Evolutionary conservation across 2,888 invertebrate species (phyloP).

Genomic region (Actias luna): DNA sequence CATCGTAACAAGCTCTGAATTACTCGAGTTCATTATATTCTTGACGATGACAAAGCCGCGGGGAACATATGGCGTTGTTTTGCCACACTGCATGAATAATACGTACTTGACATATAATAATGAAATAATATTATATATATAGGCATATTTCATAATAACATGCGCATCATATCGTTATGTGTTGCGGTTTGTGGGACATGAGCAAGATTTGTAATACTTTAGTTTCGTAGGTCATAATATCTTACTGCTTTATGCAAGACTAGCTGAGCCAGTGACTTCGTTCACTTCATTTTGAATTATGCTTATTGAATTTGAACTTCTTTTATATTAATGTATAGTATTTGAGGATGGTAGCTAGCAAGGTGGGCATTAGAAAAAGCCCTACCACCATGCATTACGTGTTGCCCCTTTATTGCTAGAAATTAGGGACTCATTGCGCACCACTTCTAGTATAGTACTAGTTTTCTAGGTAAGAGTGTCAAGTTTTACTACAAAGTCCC

Average conservation of each 20-base stretch:
- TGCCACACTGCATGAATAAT: slow-evolving; percentile 20
- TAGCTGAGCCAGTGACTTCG: not conserved
- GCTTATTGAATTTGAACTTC: too few species aligned
- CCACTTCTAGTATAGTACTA: too few species aligned
- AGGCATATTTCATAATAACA: slow-evolving; percentile 1
- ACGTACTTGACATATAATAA: not conserved
- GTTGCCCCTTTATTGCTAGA: too few species aligned
- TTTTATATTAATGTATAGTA: too few species aligned
- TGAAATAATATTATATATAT: not conserved
- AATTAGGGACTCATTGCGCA: too few species aligned
- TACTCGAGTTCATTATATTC: slow-evolving; percentile 33
- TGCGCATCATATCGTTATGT: not conserved
- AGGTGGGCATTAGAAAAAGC: too few species aligned
- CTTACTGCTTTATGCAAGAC: not conserved
- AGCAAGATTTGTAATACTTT: not conserved
- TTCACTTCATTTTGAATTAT: not conserved
- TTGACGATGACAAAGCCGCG: slow-evolving; percentile 24
- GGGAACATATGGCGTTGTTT: slow-evolving; percentile 26
- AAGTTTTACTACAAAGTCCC: not conserved
- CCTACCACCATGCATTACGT: too few species aligned
- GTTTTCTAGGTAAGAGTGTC: not conserved
- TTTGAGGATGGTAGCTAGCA: too few species aligned
- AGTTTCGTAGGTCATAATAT: not conserved
- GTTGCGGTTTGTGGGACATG: not conserved
- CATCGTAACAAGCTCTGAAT: not conserved